Percentiles rank a stretch among this genome's conserved stretches.
Evolutionary conservation across 2,113 vertebrate genomes (phyloP).

Genomic region (Sporophila hypoxantha): DNA sequence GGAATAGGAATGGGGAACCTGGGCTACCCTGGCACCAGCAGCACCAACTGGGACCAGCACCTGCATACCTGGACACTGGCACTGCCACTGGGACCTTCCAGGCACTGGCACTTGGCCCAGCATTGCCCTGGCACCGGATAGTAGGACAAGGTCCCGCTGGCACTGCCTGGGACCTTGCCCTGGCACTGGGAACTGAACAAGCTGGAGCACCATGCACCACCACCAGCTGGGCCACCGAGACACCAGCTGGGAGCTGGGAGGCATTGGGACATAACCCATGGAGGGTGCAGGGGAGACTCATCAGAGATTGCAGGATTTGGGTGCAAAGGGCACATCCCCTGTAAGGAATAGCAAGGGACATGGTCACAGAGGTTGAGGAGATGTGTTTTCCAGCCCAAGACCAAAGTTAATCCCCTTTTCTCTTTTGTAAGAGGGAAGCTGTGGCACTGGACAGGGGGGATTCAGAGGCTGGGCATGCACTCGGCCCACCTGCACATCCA

Average conservation of each 20-base stretch:
- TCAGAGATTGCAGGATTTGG: background rate
- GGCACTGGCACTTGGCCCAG: background rate
- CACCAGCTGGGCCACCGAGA: background rate
- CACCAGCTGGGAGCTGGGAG: no score
- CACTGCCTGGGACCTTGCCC: background rate
- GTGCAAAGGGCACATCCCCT: background rate
- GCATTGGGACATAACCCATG: background rate
- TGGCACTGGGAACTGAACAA: background rate
- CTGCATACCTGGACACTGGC: background rate
- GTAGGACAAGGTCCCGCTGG: background rate
- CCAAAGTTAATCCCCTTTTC: background rate
- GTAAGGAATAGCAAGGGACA: background rate
- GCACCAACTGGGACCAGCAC: background rate
- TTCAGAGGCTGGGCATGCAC: background rate
- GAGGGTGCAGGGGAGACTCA: background rate
- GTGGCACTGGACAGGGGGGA: background rate
- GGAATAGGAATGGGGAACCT: background rate
- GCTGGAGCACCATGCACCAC: background rate
- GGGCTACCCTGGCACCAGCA: background rate
- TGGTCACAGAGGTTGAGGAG: background rate
- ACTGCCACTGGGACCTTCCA: background rate
- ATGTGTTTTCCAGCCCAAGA: fast-evolving
- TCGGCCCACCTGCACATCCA: background rate
- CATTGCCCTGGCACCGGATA: background rate
- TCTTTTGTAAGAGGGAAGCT: background rate